phyloP scores from a whole-genome alignment of 2,113 vertebrate species.

The Shinisaurus crocodilurus region DNA sequence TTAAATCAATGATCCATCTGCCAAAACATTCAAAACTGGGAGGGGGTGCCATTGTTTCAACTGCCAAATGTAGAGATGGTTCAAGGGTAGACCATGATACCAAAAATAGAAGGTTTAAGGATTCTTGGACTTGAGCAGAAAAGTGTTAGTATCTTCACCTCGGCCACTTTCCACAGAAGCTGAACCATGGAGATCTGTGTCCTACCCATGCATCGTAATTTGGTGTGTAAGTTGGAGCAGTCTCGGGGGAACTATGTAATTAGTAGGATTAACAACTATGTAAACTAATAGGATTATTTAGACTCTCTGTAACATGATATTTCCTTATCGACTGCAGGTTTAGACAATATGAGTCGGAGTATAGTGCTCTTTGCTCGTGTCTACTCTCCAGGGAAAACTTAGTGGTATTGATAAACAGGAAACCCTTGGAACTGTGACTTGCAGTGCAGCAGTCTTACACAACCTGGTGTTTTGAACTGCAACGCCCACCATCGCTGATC shows the following conservation, averaged over 20 bases:
- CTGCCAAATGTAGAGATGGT: neutral
- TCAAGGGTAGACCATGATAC: neutral
- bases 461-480: too few species aligned
- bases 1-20: neutral
- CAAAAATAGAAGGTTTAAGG: too few species aligned
- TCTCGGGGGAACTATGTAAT: conserved; percentile 44
- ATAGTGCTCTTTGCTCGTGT: neutral
- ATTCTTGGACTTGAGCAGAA: neutral
- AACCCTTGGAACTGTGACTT: neutral
- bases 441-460: neutral
- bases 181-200: neutral
- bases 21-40: neutral
- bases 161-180: neutral
- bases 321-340: conserved; percentile 56
- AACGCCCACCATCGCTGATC: too few species aligned
- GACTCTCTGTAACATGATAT: conserved; percentile 52
- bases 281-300: conserved; percentile 40
- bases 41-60: too few species aligned
- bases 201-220: neutral
- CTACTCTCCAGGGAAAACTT: neutral
- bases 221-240: conserved; percentile 43
- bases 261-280: conserved; percentile 62
- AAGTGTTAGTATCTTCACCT: neutral
- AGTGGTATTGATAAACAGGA: neutral
- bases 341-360: conserved; percentile 25